These are phyloP conservation scores for Clytia hemisphaerica DNA, from an alignment of 30 jellyfish, hydroid and myxozoan species.

Conservation along the genomic window DNA sequence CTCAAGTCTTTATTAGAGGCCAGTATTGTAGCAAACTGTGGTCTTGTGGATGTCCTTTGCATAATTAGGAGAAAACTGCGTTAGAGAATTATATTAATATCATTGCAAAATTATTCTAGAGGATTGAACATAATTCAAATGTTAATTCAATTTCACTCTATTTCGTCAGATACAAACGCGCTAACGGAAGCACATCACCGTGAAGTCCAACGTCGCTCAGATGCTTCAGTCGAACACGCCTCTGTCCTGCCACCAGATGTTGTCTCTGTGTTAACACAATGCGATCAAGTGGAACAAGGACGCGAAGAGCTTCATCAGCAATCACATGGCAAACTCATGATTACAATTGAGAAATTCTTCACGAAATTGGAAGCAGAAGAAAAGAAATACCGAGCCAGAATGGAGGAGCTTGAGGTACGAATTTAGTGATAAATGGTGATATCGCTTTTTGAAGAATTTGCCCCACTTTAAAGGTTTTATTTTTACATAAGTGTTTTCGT, in stretches of 20 bases:
- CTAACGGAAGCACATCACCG: slow-evolving; percentile 29
- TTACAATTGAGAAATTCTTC: slow-evolving; percentile 67
- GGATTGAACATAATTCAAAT: no score
- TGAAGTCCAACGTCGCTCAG: slow-evolving; percentile 56
- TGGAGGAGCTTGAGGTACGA: slow-evolving; percentile 88
- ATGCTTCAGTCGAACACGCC: slow-evolving; percentile 81
- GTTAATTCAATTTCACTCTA: no score
- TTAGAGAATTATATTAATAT: no score
- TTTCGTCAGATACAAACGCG: slow-evolving; percentile 13
- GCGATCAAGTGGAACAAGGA: slow-evolving; percentile 55
- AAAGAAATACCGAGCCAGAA: slow-evolving; percentile 52
- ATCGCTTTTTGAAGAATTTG: no score
- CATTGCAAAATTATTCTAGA: no score
- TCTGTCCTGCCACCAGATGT: slow-evolving; percentile 95
- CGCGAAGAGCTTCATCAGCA: slow-evolving; percentile 59
- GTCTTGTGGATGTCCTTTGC: no score
- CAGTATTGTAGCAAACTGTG: no score
- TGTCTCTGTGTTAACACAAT: slow-evolving; percentile 79
- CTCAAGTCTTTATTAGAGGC: no score
- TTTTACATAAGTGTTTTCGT: no score
- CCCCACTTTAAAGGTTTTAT: no score
- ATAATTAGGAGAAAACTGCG: no score
- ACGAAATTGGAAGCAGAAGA: slow-evolving; percentile 76
- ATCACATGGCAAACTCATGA: slow-evolving; percentile 56
- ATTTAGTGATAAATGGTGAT: neutral